These are phyloP conservation scores for Leucoraja erinaceus DNA, from an alignment of 2,113 vertebrate species.

Conservation along the genomic window DNA sequence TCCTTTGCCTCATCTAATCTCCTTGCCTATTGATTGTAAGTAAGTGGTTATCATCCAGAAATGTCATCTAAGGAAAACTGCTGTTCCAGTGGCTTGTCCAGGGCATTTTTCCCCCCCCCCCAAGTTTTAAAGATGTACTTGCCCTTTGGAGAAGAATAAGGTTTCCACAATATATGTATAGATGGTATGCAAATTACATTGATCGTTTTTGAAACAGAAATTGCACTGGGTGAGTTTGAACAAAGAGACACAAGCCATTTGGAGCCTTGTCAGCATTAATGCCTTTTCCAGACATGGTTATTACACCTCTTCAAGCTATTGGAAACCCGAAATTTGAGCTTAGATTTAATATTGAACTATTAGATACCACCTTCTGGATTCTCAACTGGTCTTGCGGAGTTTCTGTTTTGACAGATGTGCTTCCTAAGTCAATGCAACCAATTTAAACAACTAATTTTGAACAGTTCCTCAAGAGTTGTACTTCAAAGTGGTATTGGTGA, in stretches of 20 bases:
- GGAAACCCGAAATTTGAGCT: background rate
- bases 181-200: background rate
- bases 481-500: background rate
- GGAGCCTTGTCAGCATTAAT: background rate
- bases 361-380: background rate
- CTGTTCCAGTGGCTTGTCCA: background rate
- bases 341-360: background rate
- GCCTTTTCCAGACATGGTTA: background rate
- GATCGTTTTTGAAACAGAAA: background rate
- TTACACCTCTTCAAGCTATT: background rate
- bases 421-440: background rate
- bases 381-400: background rate
- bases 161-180: background rate
- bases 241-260: background rate
- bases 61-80: background rate
- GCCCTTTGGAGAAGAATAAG: background rate
- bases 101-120: background rate
- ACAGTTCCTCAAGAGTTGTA: background rate
- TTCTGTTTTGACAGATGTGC: background rate
- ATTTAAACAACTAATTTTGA: conserved; percentile 9
- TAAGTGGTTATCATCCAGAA: background rate
- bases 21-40: conserved; percentile 12
- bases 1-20: background rate
- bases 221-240: background rate
- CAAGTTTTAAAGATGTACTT: background rate